A percentile compares a stretch with the other conserved stretches of the same genome.
Conservation (phyloP, 2,888 invertebrate species). For the Drosophila kanekoi region DNA sequence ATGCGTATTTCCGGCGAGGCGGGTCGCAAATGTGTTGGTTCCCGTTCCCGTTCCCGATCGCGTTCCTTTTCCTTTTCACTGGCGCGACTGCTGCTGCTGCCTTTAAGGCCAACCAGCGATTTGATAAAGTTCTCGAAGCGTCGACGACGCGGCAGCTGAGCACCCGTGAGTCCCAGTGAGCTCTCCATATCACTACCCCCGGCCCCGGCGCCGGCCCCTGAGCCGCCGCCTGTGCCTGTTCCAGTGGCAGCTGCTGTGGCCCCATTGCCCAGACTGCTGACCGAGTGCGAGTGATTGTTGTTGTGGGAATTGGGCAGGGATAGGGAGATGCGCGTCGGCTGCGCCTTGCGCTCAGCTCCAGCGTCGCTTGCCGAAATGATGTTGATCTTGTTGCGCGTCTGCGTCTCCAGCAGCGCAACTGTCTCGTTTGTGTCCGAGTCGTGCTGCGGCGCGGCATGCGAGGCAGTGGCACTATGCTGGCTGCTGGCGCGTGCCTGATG, state of each 20-base stretch:
- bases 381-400: slow-evolving; percentile 82
- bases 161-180: slow-evolving; percentile 82
- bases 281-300: slow-evolving; percentile 41
- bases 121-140: slow-evolving; percentile 85
- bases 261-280: slow-evolving; percentile 53
- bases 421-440: slow-evolving; percentile 82
- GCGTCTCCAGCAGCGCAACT: slow-evolving; percentile 83
- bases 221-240: slow-evolving; percentile 11
- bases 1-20: slow-evolving; percentile 84
- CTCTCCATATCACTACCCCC: slow-evolving; percentile 54
- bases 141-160: slow-evolving; percentile 83
- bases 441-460: slow-evolving; percentile 63
- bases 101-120: slow-evolving; percentile 83
- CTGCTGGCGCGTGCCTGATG: slow-evolving; percentile 80
- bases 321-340: slow-evolving; percentile 48
- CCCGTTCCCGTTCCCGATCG: slow-evolving; percentile 63
- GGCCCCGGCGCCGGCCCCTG: slow-evolving; percentile 5
- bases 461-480: slow-evolving; percentile 68
- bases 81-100: slow-evolving; percentile 36
- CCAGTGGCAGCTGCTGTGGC: slow-evolving; percentile 8
- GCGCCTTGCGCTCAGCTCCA: slow-evolving; percentile 55
- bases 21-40: slow-evolving; percentile 59
- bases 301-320: slow-evolving; percentile 38
- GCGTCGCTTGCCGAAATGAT: slow-evolving; percentile 77
- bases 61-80: slow-evolving; percentile 38